These are phyloP conservation scores for Hydrotaea diabolus DNA, from an alignment of 2,888 invertebrate genomes.

Conservation along the genomic window DNA sequence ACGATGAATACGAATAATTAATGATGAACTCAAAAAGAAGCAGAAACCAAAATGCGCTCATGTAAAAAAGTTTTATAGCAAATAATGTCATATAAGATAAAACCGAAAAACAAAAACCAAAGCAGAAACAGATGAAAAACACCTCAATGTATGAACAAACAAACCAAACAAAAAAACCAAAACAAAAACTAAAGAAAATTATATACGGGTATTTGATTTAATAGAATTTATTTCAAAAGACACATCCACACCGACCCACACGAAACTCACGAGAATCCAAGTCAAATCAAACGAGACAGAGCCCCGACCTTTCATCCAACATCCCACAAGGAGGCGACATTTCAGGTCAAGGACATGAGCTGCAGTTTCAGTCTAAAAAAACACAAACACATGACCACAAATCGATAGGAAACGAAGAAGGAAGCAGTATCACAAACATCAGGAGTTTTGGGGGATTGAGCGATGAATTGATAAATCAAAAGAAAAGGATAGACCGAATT, in stretches of 20 bases:
- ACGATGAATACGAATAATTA: background rate
- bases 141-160: conserved; percentile 41
- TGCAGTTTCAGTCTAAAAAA: background rate
- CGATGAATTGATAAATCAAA: background rate
- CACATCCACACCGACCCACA: conserved; percentile 33
- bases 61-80: background rate
- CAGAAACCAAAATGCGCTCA: background rate
- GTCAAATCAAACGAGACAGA: background rate
- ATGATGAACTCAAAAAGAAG: background rate
- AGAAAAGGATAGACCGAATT: too few species aligned
- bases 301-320: background rate
- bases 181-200: conserved; percentile 57
- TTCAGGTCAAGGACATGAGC: background rate
- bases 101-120: background rate
- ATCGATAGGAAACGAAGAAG: background rate
- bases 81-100: conserved; percentile 4
- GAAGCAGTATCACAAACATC: too few species aligned
- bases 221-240: conserved; percentile 58
- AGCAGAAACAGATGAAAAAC: conserved; percentile 15
- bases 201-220: conserved; percentile 66
- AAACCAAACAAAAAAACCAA: background rate
- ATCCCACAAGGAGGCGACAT: background rate
- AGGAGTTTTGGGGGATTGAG: background rate
- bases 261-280: conserved; percentile 19
- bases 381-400: background rate